These are phyloP conservation scores for Calephelis nemesis DNA, from an alignment of 1,140 invertebrate genomes.

Conservation along the genomic window DNA sequence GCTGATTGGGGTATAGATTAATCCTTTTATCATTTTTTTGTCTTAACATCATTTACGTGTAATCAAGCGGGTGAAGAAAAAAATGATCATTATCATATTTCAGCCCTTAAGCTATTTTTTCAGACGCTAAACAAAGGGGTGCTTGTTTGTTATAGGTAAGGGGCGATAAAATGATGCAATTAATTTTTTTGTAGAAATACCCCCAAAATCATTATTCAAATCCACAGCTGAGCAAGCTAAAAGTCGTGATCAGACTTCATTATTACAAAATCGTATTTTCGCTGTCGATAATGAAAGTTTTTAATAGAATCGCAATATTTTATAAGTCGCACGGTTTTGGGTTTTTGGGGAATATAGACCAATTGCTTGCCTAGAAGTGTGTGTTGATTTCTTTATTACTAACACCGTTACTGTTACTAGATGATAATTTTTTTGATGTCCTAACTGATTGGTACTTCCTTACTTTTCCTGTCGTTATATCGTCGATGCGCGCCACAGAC, in stretches of 20 bases:
- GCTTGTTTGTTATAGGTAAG: conserved; percentile 73
- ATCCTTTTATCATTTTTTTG: conserved; percentile 70
- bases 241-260: conserved; percentile 56
- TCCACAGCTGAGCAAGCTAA: conserved; percentile 68
- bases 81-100: conserved; percentile 77
- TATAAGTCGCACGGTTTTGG: no score
- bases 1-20: conserved; percentile 72
- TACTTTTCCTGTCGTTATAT: no score
- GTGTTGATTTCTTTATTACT: no score
- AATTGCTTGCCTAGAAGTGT: no score
- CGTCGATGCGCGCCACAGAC: no score
- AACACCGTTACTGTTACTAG: no score
- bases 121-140: conserved; percentile 72
- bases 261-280: conserved; percentile 31
- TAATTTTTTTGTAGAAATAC: conserved; percentile 60
- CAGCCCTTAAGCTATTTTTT: conserved; percentile 78
- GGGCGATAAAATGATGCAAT: conserved; percentile 78
- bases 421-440: no score
- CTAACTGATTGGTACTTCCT: no score
- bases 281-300: no score
- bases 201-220: conserved; percentile 74
- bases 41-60: conserved; percentile 71
- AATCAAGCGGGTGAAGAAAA: conserved; percentile 66
- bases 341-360: no score
- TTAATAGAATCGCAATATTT: no score